Conservation (phyloP, 37 sponge, comb jelly and placozoan species). For the Ianthella basta region DNA sequence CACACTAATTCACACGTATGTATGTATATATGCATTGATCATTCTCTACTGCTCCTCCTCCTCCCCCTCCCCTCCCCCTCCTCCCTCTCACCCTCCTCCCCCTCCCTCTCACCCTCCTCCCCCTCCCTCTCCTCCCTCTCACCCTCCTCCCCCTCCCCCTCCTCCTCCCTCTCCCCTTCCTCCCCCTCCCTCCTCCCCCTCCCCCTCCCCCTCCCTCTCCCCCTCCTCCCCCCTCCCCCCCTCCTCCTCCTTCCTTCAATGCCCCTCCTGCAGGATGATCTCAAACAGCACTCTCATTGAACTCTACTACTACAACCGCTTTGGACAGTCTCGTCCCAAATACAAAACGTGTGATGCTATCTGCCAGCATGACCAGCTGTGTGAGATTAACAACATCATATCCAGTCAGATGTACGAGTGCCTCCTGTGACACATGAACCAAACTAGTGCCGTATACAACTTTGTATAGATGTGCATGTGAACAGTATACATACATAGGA, state of each 20-base stretch:
- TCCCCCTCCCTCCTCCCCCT: neutral
- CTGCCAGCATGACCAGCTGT: conserved; percentile 35
- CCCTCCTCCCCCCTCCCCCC: conserved; percentile 21
- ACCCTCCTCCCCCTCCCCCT: no score
- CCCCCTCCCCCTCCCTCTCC: conserved; percentile 1
- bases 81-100: no score
- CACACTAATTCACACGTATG: neutral
- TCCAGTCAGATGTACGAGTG: conserved; percentile 14
- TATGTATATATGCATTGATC: neutral
- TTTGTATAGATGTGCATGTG: no score
- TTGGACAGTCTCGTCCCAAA: conserved; percentile 8
- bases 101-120: no score
- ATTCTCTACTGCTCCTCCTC: no score
- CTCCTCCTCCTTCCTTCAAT: no score
- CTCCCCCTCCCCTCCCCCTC: no score
- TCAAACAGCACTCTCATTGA: conserved; percentile 24
- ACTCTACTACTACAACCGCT: conserved; percentile 50
- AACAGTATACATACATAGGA: no score
- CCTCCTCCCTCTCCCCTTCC: neutral
- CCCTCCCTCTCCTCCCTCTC: no score
- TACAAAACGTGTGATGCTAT: conserved; percentile 36
- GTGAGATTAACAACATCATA: conserved; percentile 48
- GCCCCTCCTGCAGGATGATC: conserved; percentile 1
- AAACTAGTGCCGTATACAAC: no score
- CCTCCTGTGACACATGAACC: no score